Percentiles rank a stretch among this genome's conserved stretches.
Conservation (phyloP, 2,888 invertebrate genomes). For the Leptinotarsa haldemani region DNA sequence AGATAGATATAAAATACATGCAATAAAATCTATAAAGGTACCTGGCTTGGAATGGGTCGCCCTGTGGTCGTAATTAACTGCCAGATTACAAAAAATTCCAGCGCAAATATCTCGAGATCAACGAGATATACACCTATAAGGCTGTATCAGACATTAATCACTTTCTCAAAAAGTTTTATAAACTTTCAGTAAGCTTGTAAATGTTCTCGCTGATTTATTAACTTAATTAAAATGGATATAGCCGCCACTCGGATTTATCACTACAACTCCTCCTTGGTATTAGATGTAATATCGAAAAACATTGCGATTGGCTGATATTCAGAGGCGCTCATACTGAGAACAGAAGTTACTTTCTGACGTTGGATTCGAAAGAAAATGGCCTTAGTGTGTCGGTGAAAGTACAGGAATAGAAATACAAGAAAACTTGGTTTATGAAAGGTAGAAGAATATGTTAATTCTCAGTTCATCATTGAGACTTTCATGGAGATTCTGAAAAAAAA, state of each 20-base stretch:
- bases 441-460: too few species aligned
- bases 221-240: constrained; percentile 16
- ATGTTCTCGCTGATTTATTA: constrained; percentile 17
- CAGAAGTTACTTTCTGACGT: too few species aligned
- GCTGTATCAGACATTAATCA: constrained; percentile 10
- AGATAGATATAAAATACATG: neutral
- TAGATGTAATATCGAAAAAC: neutral
- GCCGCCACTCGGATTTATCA: constrained; percentile 14
- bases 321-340: neutral
- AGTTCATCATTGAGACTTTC: too few species aligned
- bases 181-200: constrained; percentile 18
- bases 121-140: constrained; percentile 15
- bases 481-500: too few species aligned
- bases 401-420: too few species aligned
- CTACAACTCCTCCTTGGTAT: constrained; percentile 11
- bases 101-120: constrained; percentile 11
- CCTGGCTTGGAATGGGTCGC: neutral
- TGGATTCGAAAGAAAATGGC: too few species aligned
- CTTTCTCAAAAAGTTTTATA: constrained; percentile 16
- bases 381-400: too few species aligned
- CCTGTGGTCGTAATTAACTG: constrained; percentile 1
- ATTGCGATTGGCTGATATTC: neutral
- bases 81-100: constrained; percentile 11
- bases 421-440: too few species aligned
- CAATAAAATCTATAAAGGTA: neutral